Evolutionary conservation across 1,140 invertebrate species (phyloP).

Genomic region (Ctenoplectra terminalis): DNA sequence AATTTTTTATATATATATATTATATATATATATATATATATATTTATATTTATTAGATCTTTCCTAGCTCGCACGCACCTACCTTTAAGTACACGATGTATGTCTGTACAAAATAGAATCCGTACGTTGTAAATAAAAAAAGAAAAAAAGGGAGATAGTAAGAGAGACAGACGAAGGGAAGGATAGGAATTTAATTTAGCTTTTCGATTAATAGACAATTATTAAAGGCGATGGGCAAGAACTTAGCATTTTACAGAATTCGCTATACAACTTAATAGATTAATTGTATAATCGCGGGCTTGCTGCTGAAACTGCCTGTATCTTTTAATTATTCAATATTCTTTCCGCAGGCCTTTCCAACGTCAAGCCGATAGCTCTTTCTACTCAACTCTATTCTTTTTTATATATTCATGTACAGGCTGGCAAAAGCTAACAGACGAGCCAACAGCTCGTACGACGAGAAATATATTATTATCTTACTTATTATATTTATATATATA

Average conservation of each 20-base stretch:
- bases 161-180: slow-evolving; percentile 25
- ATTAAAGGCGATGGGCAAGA: slow-evolving; percentile 63
- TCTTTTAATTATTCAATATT: slow-evolving; percentile 11
- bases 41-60: slow-evolving; percentile 62
- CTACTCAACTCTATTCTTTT: background rate
- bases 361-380: slow-evolving; percentile 7
- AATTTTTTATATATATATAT: slow-evolving; percentile 63
- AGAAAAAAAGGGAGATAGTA: slow-evolving; percentile 35
- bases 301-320: slow-evolving; percentile 36
- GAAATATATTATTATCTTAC: slow-evolving; percentile 72
- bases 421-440: slow-evolving; percentile 14
- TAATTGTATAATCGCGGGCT: slow-evolving; percentile 17
- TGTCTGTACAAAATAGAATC: slow-evolving; percentile 73
- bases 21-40: slow-evolving; percentile 55
- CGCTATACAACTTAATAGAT: slow-evolving; percentile 53
- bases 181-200: slow-evolving; percentile 31
- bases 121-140: slow-evolving; percentile 64
- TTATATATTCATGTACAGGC: slow-evolving; percentile 33
- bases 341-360: background rate
- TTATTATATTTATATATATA: slow-evolving; percentile 70
- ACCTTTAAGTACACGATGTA: slow-evolving; percentile 61
- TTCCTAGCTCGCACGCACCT: slow-evolving; percentile 54
- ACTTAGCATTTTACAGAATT: slow-evolving; percentile 69
- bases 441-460: background rate
- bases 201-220: slow-evolving; percentile 41